Evolutionary conservation across 2,797 vertebrate genomes (phyloP), one percentile per base, ranked within the genome.

Genomic region (Chaetodon trifasciatus): DNA sequence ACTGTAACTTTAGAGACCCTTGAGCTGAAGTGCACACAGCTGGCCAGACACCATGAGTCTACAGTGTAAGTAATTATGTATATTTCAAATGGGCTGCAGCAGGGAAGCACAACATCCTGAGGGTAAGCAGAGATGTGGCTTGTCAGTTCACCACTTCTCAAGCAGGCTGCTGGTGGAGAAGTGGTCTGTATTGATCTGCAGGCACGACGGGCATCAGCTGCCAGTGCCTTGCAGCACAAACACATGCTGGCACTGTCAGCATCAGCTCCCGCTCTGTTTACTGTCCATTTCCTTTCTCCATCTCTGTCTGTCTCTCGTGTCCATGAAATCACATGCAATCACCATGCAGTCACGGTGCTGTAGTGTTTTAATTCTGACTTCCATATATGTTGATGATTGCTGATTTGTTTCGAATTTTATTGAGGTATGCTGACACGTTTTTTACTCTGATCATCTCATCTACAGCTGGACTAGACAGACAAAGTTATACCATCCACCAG

Each of bases 101-200:
- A 65, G 70, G 50, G 55, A 68, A 23, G 7, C 47, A 47, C 15
- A 32, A 21, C 70, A 52, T 47, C 65, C 42, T 78, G 0, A 1
- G 39, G 56, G 46, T 21, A 35, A 65, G 13, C 37, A 23, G 37
- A 57, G 35, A 63, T 76, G 21, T 19, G 21, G 64, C 24, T 23
- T 64, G 60, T 83, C 61, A 67, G 53, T 39, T 86, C 68, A 65
- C 24, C 24, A 65, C 65, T 17, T 71, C 46, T 74, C 73, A 73
- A 61, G 15, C 2, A 35, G 5, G 40, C 40, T 70, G 42, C 47
- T 37, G 50, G 7, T 24, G 23, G 53, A 77, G 60, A 67, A 57
- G 24, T 53, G 24, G 56, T 69, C 55, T 35, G 67, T 53, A 76
- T 84, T 76, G 79, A 86, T 86, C 55, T 55, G 11, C 24, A 23